Evolutionary conservation across 1,140 invertebrate species (phyloP), one percentile per base, ranked within the genome.

Genomic region (Phenacoccus solenopsis): DNA sequence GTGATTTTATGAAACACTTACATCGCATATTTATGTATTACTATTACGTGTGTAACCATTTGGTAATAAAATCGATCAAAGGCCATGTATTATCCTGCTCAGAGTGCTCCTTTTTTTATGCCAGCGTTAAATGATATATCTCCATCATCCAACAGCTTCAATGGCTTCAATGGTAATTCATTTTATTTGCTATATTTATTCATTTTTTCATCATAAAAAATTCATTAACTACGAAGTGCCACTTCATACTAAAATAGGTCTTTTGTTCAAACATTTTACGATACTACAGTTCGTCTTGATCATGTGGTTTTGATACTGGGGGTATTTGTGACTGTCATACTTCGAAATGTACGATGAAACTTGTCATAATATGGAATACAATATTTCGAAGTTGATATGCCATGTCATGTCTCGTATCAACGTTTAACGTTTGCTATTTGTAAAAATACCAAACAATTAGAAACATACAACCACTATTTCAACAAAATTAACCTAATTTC

Each of bases 71-170:
- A n/a, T n/a, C 16, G 38, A 16, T 49, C 3, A n/a, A 49, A 49
- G 12, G 38, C 38, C 5, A 49, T 64, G 21, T 64, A 64, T 20
- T 27, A 13, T 25, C 22, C 25, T 64, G 59, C 25, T 27, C 59
- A 64, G 3, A 64, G 59, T 27, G 59, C 59, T 25, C 25, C 59
- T 24, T 24, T 64, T 64, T 27, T 24, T 16, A 49, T 49, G 4
- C 59, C 12, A 25, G 22, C 59, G 4, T 4, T 64, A 24, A 64
- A 64, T 25, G 59, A 64, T 24, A 10, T 27, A 16, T 64, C 59
- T 64, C 59, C 59, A 25, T 25, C 59, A 9, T 64, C 59, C 21
- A 64, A 22, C 59, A 64, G 22, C 9, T 64, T 64, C 59, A 64
- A 64, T 22, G 22, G 22, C 13, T 64, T 64, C 21, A 64, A 24